Evolutionary conservation across 2,113 vertebrate species (phyloP).

Genomic region (Chamaetylas fuelleborni): DNA sequence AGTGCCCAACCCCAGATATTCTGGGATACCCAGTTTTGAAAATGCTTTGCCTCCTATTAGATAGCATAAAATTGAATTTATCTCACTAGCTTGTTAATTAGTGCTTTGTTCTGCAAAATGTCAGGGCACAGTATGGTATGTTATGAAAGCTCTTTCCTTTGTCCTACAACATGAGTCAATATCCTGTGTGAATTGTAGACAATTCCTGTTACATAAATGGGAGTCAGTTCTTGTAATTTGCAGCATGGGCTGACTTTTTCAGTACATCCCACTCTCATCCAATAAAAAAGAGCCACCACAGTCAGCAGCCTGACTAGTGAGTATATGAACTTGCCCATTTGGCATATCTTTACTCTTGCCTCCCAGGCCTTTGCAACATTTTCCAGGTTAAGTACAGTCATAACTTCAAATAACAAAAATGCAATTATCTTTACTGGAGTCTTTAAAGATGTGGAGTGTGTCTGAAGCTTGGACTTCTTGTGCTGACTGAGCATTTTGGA

Average conservation of each 20-base stretch:
- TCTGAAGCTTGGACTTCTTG: neutral
- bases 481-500: neutral
- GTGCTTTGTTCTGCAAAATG: slow-evolving; percentile 17
- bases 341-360: neutral
- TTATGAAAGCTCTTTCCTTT: slow-evolving; percentile 51
- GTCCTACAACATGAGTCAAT: slow-evolving; percentile 52
- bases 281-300: neutral
- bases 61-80: neutral
- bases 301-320: neutral
- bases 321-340: neutral
- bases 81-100: neutral
- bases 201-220: slow-evolving; percentile 60
- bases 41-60: neutral
- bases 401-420: neutral
- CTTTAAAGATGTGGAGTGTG: neutral
- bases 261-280: neutral
- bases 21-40: neutral
- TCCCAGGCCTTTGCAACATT: neutral
- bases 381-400: neutral
- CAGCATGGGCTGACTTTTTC: neutral
- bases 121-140: neutral
- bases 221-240: slow-evolving; percentile 28
- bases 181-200: slow-evolving; percentile 51
- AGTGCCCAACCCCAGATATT: neutral
- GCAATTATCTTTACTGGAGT: neutral